phyloP scores from a whole-genome alignment of 1,140 invertebrate genomes.

The Drosophila equinoxialis region DNA sequence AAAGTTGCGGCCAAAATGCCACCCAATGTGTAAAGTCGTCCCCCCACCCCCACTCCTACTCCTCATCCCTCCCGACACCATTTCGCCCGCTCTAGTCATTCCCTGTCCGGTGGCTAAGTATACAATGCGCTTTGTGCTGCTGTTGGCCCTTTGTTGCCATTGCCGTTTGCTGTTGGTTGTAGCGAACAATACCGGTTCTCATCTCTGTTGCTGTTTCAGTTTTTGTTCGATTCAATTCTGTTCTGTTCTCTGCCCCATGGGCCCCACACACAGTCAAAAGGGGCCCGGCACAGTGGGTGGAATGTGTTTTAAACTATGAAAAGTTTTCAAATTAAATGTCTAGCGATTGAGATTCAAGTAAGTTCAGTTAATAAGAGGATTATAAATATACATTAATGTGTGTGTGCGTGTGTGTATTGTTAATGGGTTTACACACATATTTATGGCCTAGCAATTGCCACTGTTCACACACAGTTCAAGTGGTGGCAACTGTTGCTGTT shows the following conservation, averaged over 20 bases:
- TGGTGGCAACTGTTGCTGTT: conserved; percentile 19
- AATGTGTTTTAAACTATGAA: conserved; percentile 16
- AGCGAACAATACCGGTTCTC: conserved; percentile 37
- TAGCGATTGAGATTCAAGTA: background rate
- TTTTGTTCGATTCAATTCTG: background rate
- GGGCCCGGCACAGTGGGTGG: conserved; percentile 1
- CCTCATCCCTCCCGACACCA: no score
- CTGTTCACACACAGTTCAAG: conserved; percentile 17
- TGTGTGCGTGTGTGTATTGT: background rate
- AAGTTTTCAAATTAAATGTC: background rate
- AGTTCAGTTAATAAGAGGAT: conserved; percentile 7
- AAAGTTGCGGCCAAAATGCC: conserved; percentile 8
- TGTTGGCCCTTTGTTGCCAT: no score
- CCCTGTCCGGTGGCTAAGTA: background rate
- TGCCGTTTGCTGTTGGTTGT: background rate
- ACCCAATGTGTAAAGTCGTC: background rate
- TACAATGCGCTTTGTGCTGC: conserved; percentile 34
- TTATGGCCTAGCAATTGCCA: background rate
- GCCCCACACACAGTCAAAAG: conserved; percentile 19
- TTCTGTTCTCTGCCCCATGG: background rate
- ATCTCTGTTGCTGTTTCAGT: background rate
- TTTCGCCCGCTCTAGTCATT: background rate
- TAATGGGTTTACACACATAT: background rate
- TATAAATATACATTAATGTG: background rate
- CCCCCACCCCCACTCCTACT: background rate